A percentile compares a stretch with the other conserved stretches of the same genome.
phyloP scores from a whole-genome alignment of 2,888 invertebrate genomes.

The Acleris emargana region DNA sequence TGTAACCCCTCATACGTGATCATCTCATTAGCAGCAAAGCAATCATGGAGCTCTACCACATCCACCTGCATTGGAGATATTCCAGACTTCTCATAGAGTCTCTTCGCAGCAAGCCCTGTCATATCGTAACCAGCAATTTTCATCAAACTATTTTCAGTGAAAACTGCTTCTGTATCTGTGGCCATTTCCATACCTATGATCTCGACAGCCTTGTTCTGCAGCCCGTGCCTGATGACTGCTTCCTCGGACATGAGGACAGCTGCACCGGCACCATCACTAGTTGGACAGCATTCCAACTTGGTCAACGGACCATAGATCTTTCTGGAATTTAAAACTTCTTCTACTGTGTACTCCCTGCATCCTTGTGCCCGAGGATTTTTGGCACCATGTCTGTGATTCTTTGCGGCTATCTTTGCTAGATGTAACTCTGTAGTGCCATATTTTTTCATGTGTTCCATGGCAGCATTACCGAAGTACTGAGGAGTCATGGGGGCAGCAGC shows the following conservation, averaged over 20 bases:
- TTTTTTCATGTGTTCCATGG: conserved; percentile 96
- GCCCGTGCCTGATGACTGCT: conserved; percentile 92
- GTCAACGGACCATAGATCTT: conserved; percentile 95
- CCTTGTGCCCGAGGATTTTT: conserved; percentile 99
- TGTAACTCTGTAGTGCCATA: conserved; percentile 97
- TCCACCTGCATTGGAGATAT: conserved; percentile 92
- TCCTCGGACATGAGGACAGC: conserved; percentile 95
- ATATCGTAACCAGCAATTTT: conserved; percentile 96
- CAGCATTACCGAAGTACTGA: conserved; percentile 98
- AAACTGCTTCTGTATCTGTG: conserved; percentile 94
- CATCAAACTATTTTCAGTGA: conserved; percentile 89
- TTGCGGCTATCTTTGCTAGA: conserved; percentile 98
- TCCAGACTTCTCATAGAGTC: conserved; percentile 89
- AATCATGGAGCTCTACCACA: conserved; percentile 98
- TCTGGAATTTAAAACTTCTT: conserved; percentile 95
- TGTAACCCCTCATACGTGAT: conserved; percentile 99
- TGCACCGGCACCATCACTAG: conserved; percentile 98
- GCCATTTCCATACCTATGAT: conserved; percentile 98
- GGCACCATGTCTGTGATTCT: conserved; percentile 98
- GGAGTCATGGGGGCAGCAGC: conserved; percentile 94
- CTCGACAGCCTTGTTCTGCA: conserved; percentile 94
- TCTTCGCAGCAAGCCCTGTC: conserved; percentile 92
- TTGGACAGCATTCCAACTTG: conserved; percentile 98
- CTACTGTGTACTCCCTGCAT: conserved; percentile 94
- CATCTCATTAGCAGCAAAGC: conserved; percentile 98